phyloP scores from a whole-genome alignment of 2,113 vertebrate genomes.

The Plestiodon gilberti region DNA sequence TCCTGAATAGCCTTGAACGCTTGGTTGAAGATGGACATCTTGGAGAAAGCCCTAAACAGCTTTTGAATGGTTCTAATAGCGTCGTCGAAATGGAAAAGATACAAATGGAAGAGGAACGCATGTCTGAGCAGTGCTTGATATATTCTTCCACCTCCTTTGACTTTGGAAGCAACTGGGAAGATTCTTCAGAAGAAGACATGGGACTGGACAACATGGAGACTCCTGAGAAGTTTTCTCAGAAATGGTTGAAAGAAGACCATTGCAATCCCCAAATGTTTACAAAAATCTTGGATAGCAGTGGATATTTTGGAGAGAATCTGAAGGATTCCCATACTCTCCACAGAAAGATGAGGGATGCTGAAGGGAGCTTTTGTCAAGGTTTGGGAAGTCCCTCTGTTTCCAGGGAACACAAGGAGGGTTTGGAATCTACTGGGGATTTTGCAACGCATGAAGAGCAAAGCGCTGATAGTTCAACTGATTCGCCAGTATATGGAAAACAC shows the following conservation, averaged over 20 bases:
- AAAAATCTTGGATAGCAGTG: neutral
- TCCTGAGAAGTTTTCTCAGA: neutral
- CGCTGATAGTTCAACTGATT: neutral
- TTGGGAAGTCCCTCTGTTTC: neutral
- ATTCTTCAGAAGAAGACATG: neutral
- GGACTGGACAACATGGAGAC: neutral
- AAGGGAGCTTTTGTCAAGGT: neutral
- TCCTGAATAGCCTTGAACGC: neutral
- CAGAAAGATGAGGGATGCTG: neutral
- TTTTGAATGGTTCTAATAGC: neutral
- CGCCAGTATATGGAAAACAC: neutral
- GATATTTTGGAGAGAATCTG: neutral
- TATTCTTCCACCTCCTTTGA: neutral
- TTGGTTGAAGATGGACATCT: neutral
- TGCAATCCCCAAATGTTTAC: neutral
- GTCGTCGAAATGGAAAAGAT: neutral
- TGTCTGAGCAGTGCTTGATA: neutral
- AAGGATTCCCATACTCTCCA: neutral
- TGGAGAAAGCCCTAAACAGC: neutral
- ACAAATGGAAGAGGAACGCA: neutral
- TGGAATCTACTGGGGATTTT: neutral
- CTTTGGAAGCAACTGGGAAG: neutral
- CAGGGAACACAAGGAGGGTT: neutral
- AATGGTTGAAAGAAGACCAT: neutral
- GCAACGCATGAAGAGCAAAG: neutral